These are phyloP conservation scores for Fabriciana adippe DNA, from an alignment of 2,888 invertebrate genomes.

Conservation along the genomic window DNA sequence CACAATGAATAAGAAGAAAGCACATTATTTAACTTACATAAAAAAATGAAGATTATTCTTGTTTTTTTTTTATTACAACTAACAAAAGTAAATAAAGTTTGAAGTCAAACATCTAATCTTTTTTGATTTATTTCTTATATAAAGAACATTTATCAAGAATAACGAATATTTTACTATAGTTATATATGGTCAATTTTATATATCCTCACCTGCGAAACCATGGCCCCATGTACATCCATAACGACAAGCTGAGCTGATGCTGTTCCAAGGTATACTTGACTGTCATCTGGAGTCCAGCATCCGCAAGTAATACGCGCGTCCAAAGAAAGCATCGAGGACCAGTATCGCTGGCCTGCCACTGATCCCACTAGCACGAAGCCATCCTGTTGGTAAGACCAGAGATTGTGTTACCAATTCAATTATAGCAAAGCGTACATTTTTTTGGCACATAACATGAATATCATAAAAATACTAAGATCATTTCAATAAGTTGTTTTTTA, in stretches of 20 bases:
- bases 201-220: slow-evolving; percentile 89
- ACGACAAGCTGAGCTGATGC: slow-evolving; percentile 97
- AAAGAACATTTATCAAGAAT: neutral
- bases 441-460: too few relatives aligned
- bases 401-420: neutral
- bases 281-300: slow-evolving; percentile 98
- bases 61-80: too few relatives aligned
- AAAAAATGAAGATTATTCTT: too few relatives aligned
- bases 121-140: too few relatives aligned
- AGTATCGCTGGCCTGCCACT: slow-evolving; percentile 97
- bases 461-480: too few relatives aligned
- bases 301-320: slow-evolving; percentile 97
- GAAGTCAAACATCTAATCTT: too few relatives aligned
- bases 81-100: too few relatives aligned
- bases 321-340: slow-evolving; percentile 98
- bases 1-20: too few relatives aligned
- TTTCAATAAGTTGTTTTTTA: too few relatives aligned
- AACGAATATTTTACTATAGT: neutral
- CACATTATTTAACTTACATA: too few relatives aligned
- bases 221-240: slow-evolving; percentile 98
- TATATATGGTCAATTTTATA: neutral
- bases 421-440: too few relatives aligned
- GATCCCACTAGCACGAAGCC: slow-evolving; percentile 99
- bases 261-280: slow-evolving; percentile 98
- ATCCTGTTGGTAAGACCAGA: slow-evolving; percentile 82